Percentiles rank a stretch among this genome's conserved stretches.
These are phyloP conservation scores for Morpho achilles DNA, from an alignment of 2,888 invertebrate species.

Conservation along the genomic window DNA sequence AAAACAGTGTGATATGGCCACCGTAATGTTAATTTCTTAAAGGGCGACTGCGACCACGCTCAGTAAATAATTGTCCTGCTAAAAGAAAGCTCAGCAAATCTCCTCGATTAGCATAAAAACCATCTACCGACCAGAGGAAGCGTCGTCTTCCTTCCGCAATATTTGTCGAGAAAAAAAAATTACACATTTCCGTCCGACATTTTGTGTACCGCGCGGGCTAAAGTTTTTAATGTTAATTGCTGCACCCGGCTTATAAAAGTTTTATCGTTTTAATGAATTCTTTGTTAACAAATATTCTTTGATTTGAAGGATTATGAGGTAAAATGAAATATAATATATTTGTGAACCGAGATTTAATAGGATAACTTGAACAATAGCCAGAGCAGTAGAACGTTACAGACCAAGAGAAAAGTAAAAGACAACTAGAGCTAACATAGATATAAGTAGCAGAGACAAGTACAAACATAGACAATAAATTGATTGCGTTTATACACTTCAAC, in stretches of 20 bases:
- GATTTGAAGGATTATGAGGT: no score
- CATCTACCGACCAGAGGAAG: slow-evolving; percentile 71
- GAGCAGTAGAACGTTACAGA: no score
- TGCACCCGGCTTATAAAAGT: slow-evolving; percentile 54
- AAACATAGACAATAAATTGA: no score
- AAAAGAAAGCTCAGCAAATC: slow-evolving; percentile 72
- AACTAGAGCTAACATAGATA: no score
- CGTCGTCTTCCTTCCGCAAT: slow-evolving; percentile 73
- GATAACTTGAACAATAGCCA: no score
- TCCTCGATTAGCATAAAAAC: slow-evolving; percentile 75
- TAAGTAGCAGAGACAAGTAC: no score
- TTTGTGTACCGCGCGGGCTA: slow-evolving; percentile 55
- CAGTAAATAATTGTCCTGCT: slow-evolving; percentile 69
- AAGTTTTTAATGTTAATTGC: slow-evolving; percentile 70
- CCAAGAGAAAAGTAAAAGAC: no score
- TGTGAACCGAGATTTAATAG: no score
- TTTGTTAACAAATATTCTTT: background rate
- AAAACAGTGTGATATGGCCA: slow-evolving; percentile 13
- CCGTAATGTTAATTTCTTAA: slow-evolving; percentile 57
- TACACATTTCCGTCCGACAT: slow-evolving; percentile 70
- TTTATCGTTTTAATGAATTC: slow-evolving; percentile 54
- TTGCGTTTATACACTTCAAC: no score
- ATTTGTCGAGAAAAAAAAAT: slow-evolving; percentile 69
- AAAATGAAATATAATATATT: no score
- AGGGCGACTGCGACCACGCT: slow-evolving; percentile 42